Conservation (phyloP, 2,888 invertebrate genomes). For the Chironomus riparius region DNA sequence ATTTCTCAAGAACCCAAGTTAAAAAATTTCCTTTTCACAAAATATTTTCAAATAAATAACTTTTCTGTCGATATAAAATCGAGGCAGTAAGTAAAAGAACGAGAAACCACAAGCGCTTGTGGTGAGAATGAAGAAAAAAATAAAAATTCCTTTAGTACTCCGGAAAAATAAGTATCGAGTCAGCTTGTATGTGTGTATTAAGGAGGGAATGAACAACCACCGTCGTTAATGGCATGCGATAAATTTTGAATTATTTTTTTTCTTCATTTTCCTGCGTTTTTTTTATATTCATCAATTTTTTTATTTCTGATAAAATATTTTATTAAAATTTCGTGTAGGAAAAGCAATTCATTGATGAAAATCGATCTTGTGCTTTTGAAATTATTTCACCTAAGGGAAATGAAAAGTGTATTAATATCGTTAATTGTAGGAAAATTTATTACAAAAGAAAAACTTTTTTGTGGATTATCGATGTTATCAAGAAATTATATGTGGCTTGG, state of each 20-base stretch:
- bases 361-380: no score
- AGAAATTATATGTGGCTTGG: no score
- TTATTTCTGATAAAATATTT: no score
- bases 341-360: no score
- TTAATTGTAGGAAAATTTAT: no score
- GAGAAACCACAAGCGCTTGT: slow-evolving; percentile 1
- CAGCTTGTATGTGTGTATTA: background rate
- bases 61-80: background rate
- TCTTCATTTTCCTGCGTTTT: background rate
- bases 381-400: no score
- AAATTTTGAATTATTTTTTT: slow-evolving; percentile 11
- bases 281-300: background rate
- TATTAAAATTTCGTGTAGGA: no score
- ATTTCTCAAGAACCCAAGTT: background rate
- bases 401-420: no score
- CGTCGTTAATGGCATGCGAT: slow-evolving; percentile 11
- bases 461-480: no score
- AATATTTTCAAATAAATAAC: slow-evolving; percentile 20
- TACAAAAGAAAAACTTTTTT: no score
- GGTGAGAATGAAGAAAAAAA: background rate
- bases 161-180: background rate
- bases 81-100: background rate
- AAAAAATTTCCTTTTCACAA: background rate
- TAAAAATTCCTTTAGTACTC: background rate
- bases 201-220: background rate